phyloP scores from a whole-genome alignment of 2,113 vertebrate genomes.

The Burhinus oedicnemus region DNA sequence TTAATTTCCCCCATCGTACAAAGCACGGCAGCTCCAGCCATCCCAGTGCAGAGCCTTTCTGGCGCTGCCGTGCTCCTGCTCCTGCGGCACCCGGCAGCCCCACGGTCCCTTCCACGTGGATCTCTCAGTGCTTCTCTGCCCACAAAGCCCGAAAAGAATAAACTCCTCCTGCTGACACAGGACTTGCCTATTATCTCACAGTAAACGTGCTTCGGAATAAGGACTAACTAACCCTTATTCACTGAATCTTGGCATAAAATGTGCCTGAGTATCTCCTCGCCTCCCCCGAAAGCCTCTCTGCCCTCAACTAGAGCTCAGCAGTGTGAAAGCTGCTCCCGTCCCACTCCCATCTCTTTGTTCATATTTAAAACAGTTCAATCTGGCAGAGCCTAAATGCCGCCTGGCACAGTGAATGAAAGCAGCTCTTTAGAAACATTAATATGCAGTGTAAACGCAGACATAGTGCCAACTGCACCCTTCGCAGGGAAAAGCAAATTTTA shows the following conservation, averaged over 20 bases:
- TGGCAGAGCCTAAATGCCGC: not conserved
- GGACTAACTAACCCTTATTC: not conserved
- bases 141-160: not conserved
- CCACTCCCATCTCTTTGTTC: not conserved
- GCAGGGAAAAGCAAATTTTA: not conserved
- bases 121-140: not conserved
- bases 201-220: not conserved
- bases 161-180: not conserved
- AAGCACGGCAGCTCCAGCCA: not conserved
- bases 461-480: not conserved
- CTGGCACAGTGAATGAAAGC: not conserved
- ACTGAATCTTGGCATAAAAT: not conserved
- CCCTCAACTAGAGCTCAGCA: not conserved
- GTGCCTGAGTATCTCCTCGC: not conserved
- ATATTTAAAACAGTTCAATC: not conserved
- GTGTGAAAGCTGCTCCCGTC: not conserved
- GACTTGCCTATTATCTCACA: not conserved
- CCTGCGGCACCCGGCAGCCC: not conserved
- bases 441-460: not conserved
- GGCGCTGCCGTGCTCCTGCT: fast-evolving
- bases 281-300: not conserved
- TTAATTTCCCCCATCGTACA: not conserved
- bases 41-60: not conserved
- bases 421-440: not conserved
- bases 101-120: fast-evolving